Percentiles rank a stretch among this genome's conserved stretches.
Conservation (phyloP, 2,888 invertebrate genomes). For the Leptopilina syphax region DNA sequence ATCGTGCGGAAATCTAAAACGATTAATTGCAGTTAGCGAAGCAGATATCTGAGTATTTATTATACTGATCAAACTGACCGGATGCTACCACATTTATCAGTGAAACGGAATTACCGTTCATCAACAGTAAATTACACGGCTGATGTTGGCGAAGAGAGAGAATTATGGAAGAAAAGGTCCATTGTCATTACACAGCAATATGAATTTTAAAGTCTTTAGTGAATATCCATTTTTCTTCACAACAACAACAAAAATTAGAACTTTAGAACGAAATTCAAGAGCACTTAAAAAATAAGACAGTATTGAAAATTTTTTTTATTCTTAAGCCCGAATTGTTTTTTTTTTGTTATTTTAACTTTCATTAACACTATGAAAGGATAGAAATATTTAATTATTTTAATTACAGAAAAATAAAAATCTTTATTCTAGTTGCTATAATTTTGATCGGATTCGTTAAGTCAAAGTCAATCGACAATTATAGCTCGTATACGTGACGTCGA, state of each 20-base stretch:
- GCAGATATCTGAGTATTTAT: conserved; percentile 60
- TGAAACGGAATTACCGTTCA: conserved; percentile 61
- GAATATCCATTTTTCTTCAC: neutral
- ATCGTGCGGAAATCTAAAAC: neutral
- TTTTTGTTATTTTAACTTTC: too few relatives aligned
- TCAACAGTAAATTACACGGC: conserved; percentile 63
- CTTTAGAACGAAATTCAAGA: too few relatives aligned
- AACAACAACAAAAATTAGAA: neutral
- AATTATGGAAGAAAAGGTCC: neutral
- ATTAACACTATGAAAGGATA: too few relatives aligned
- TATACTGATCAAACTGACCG: conserved; percentile 60
- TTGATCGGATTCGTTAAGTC: neutral
- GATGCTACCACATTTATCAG: conserved; percentile 63
- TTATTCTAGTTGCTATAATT: neutral
- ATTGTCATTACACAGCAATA: neutral
- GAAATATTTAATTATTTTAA: too few relatives aligned
- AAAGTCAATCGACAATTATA: conserved; percentile 26
- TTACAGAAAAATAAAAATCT: too few relatives aligned
- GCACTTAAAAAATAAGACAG: too few relatives aligned
- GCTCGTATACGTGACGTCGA: conserved; percentile 18
- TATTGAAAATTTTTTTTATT: too few relatives aligned
- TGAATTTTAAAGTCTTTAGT: neutral
- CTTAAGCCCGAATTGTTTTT: too few relatives aligned
- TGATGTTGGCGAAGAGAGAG: neutral
- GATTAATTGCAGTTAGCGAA: conserved; percentile 11